Base-by-base conservation (phyloP, 2,113 vertebrate species). In the Elephas maximus region DNA sequence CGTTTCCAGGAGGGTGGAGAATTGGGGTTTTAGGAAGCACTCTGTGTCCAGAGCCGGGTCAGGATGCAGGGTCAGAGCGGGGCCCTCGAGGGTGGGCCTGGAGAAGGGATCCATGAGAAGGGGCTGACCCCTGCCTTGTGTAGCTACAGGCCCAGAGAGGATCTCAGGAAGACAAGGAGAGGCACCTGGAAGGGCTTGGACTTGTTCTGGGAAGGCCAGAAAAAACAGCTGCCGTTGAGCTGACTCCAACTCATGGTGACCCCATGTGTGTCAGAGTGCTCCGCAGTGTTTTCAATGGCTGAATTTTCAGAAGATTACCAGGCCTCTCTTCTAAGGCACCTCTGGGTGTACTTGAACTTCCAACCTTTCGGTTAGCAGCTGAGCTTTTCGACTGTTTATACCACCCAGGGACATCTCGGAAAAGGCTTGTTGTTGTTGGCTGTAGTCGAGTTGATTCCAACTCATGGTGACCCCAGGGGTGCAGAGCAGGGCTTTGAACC, bases 21-120 rank as follows among this genome's bases (percentile, higher is more conserved):
- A 17, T 0, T 0, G 8, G 30, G 60, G 79, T 2, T 10, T 0
- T 2, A 28, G 81, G 77, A 20, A 0, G 69, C 0, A 0, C 33
- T 12, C 41, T 0, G 3, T 60, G 85, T 80, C 60, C 71, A 37
- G n/a, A 1, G 4, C 2, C 2, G 62, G 67, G 74, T 26, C 57
- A 1, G 53, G 63, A 45, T 41, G 9, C 53, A 20, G 53, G 12
- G 37, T 28, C 65, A 28, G 33, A 0, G 0, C 10, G 2, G 0
- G 71, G 67, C 9, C 44, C 67, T 24, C 0, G 24, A 24, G 77
- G 67, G 23, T 4, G 18, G 18, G 2, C 26, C 37, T 15, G 24
- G 51, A 63, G 69, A 9, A 12, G n/a, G 6, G n/a, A 14, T 6
- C 18, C 15, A 51, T 8, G 0, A 6, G 8, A 10, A 7, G 44